Evolutionary conservation across 1,140 invertebrate species (phyloP).

Genomic region (Danaus plexippus): DNA sequence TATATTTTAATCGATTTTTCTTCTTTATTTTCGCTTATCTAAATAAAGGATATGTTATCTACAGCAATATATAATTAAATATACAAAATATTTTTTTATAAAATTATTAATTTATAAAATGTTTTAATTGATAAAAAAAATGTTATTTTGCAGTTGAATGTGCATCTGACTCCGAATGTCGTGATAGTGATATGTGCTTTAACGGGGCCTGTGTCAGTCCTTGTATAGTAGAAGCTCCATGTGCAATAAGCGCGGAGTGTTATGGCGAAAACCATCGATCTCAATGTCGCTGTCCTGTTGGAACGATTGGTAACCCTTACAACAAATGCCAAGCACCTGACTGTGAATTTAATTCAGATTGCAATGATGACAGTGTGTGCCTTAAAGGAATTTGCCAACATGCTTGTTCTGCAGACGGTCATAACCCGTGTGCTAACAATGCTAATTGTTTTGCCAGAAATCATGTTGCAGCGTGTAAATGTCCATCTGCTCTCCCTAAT

Average conservation of each 20-base stretch:
- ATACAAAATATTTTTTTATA: too few relatives aligned
- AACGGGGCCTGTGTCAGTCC: slow-evolving; percentile 86
- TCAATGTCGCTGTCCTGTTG: slow-evolving; percentile 81
- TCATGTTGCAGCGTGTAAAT: slow-evolving; percentile 82
- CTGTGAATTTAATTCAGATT: slow-evolving; percentile 83
- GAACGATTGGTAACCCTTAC: slow-evolving; percentile 82
- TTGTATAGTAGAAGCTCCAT: slow-evolving; percentile 83
- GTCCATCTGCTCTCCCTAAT: slow-evolving; percentile 79
- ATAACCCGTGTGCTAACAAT: slow-evolving; percentile 83
- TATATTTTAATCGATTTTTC: too few relatives aligned
- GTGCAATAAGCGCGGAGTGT: slow-evolving; percentile 87
- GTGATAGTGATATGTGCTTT: slow-evolving; percentile 83
- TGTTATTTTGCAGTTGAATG: slow-evolving; percentile 77
- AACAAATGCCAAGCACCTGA: slow-evolving; percentile 84
- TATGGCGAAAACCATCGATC: slow-evolving; percentile 83
- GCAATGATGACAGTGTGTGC: slow-evolving; percentile 80
- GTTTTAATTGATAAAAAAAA: neutral
- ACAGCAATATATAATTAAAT: too few relatives aligned
- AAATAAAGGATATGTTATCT: too few relatives aligned
- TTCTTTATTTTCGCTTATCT: too few relatives aligned
- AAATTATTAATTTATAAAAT: too few relatives aligned
- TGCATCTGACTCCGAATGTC: slow-evolving; percentile 84
- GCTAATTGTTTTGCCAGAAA: slow-evolving; percentile 84
- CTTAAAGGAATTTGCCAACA: slow-evolving; percentile 80
- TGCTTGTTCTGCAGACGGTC: slow-evolving; percentile 77